Percentiles rank a stretch among this genome's conserved stretches.
Conservation (phyloP, 2,797 vertebrate genomes). For the Pristis pectinata region DNA sequence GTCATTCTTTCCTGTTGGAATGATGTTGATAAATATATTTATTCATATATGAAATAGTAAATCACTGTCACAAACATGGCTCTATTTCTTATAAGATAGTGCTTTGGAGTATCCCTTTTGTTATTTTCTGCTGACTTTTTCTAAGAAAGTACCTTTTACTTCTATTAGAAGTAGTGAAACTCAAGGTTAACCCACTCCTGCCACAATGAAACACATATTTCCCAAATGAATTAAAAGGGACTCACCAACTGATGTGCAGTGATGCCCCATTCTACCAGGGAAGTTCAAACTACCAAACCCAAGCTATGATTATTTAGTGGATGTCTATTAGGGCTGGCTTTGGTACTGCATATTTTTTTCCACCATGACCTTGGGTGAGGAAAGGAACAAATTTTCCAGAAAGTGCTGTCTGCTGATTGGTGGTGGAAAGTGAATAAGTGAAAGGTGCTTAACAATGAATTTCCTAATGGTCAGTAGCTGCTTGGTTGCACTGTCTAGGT, state of each 20-base stretch:
- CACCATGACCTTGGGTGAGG: neutral
- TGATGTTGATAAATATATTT: neutral
- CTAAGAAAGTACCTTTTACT: neutral
- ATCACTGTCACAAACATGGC: neutral
- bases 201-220: neutral
- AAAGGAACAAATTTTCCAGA: neutral
- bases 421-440: neutral
- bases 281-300: neutral
- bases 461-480: neutral
- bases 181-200: neutral
- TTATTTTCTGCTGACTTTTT: neutral
- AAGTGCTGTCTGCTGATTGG: neutral
- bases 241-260: neutral
- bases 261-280: neutral
- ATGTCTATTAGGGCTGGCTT: neutral
- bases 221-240: neutral
- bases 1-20: neutral
- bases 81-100: neutral
- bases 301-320: neutral
- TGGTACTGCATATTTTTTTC: neutral
- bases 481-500: neutral
- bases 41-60: neutral
- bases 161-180: neutral
- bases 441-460: neutral
- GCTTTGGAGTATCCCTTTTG: neutral